These are phyloP conservation scores for Masticophis lateralis DNA, from an alignment of 2,797 vertebrate species.

Conservation along the genomic window DNA sequence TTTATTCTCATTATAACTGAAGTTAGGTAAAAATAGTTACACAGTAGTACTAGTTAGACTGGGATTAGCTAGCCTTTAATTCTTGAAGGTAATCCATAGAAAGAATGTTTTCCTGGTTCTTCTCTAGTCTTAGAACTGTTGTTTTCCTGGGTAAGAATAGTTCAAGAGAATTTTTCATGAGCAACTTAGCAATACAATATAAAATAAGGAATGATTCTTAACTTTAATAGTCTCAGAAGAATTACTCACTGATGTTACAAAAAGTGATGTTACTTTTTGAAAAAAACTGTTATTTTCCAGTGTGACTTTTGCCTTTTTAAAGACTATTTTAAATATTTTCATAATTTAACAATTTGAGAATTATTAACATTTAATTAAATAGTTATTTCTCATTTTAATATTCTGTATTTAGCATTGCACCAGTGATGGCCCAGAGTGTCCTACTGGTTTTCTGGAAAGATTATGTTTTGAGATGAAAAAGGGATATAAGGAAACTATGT, in stretches of 20 bases:
- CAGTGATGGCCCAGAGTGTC: conserved; percentile 89
- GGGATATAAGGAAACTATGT: conserved; percentile 92
- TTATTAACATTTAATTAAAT: not conserved
- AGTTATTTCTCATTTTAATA: conserved; percentile 5
- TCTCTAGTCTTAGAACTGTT: not conserved
- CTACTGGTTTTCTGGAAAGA: conserved; percentile 90
- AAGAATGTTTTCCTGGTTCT: not conserved
- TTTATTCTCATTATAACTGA: not conserved
- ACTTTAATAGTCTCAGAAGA: not conserved
- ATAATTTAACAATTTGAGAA: not conserved
- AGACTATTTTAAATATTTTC: not conserved
- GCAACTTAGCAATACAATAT: not conserved
- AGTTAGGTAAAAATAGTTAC: not conserved
- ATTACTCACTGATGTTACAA: not conserved
- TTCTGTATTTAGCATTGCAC: conserved; percentile 83
- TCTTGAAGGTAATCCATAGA: not conserved
- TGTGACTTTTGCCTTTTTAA: not conserved
- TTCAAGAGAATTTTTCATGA: not conserved
- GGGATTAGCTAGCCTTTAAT: not conserved
- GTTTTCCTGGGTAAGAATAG: not conserved
- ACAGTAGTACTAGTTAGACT: not conserved
- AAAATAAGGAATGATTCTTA: not conserved
- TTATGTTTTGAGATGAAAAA: conserved; percentile 99
- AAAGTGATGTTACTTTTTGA: not conserved
- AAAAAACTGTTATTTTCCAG: not conserved